phyloP scores from a whole-genome alignment of 35 echinoderm and acorn worm genomes.

The Patiria miniata region DNA sequence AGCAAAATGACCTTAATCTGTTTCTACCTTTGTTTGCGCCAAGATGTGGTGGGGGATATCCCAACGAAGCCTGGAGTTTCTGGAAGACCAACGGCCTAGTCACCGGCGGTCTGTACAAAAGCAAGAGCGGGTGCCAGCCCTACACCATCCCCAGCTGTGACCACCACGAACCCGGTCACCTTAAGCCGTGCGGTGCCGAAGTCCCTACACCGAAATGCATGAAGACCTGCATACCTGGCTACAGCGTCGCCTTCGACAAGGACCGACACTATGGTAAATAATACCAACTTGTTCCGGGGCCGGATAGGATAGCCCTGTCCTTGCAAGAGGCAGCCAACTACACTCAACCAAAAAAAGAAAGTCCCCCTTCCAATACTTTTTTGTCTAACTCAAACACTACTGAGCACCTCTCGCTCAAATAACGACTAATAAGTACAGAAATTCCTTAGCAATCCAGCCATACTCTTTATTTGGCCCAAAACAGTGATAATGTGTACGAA shows the following conservation, averaged over 20 bases:
- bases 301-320: too few species aligned
- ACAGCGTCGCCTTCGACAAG: slow-evolving; percentile 40
- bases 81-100: slow-evolving; percentile 77
- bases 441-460: too few species aligned
- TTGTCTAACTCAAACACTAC: too few species aligned
- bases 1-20: not conserved
- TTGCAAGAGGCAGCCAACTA: too few species aligned
- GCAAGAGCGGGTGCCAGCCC: slow-evolving; percentile 80
- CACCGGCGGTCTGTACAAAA: slow-evolving; percentile 78
- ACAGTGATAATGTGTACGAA: too few species aligned
- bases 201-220: slow-evolving; percentile 67
- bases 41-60: slow-evolving; percentile 89
- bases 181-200: slow-evolving; percentile 64
- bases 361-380: too few species aligned
- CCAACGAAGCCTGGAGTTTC: slow-evolving; percentile 77
- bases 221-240: slow-evolving; percentile 38
- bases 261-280: slow-evolving; percentile 84
- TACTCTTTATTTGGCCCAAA: too few species aligned
- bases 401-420: too few species aligned
- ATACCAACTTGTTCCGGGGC: too few species aligned
- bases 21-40: not conserved
- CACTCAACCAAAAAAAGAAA: too few species aligned
- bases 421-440: too few species aligned
- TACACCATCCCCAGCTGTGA: slow-evolving; percentile 77
- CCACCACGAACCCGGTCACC: slow-evolving; percentile 78